Conservation (phyloP, 1,140 invertebrate species). For the Daktulosphaira vitifoliae region DNA sequence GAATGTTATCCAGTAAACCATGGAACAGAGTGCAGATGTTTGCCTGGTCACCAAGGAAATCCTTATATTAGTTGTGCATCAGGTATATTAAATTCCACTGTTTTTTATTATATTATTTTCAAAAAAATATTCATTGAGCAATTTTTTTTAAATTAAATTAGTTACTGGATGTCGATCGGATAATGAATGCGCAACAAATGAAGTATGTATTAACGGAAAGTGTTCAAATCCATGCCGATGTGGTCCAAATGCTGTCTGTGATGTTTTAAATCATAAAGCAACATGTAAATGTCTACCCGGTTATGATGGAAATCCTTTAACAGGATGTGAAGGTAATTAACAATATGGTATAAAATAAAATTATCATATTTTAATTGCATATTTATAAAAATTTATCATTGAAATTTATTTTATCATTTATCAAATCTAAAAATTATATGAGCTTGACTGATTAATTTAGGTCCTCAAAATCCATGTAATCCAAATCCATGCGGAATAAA, state of each 20-base stretch:
- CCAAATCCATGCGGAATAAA: constrained; percentile 76
- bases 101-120: neutral
- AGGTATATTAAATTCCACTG: constrained; percentile 43
- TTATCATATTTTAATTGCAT: neutral
- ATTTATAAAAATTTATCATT: neutral
- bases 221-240: constrained; percentile 68
- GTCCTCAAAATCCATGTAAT: constrained; percentile 59
- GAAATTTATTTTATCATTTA: neutral
- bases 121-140: neutral
- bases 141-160: constrained; percentile 36
- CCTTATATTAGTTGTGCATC: constrained; percentile 62
- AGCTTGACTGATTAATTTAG: constrained; percentile 43
- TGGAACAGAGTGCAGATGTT: constrained; percentile 66
- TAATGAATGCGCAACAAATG: constrained; percentile 56
- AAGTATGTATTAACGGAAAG: constrained; percentile 64
- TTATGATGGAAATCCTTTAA: constrained; percentile 59
- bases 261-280: constrained; percentile 61
- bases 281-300: constrained; percentile 67
- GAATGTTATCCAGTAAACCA: constrained; percentile 69
- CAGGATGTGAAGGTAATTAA: constrained; percentile 44
- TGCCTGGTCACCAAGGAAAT: constrained; percentile 66
- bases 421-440: neutral
- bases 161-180: constrained; percentile 59
- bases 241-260: constrained; percentile 64
- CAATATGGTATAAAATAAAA: neutral